Conservation (phyloP, 2,797 vertebrate species). For the Thunnus albacares region DNA sequence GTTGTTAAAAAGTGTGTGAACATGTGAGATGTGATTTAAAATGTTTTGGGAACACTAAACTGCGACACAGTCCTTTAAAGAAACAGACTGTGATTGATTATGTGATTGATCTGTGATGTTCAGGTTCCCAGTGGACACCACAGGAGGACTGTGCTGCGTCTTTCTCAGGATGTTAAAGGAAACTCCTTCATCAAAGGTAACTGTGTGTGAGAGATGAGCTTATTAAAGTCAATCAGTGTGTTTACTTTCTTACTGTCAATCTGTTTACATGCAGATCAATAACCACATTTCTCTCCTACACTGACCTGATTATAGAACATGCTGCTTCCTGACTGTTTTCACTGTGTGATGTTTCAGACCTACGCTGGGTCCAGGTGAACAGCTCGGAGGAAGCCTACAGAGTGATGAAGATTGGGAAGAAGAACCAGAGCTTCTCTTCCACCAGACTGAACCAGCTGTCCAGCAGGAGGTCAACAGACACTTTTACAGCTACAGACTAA, state of each 20-base stretch:
- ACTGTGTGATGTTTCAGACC: conserved; percentile 80
- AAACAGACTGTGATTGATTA: neutral
- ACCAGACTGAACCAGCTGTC: conserved; percentile 92
- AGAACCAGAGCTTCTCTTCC: conserved; percentile 92
- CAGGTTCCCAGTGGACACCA: conserved; percentile 82
- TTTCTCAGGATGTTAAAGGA: conserved; percentile 94
- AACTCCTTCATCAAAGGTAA: conserved; percentile 95
- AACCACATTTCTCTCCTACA: too few relatives aligned
- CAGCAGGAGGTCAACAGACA: conserved; percentile 90
- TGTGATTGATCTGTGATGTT: conserved; percentile 46
- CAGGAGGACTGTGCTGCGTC: conserved; percentile 88
- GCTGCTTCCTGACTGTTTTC: too few relatives aligned
- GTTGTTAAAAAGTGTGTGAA: too few relatives aligned
- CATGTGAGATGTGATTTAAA: too few relatives aligned
- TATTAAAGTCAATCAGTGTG: too few relatives aligned
- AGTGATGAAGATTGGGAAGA: conserved; percentile 93
- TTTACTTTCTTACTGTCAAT: too few relatives aligned
- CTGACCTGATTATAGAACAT: too few relatives aligned
- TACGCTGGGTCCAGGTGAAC: conserved; percentile 93
- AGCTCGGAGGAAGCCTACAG: conserved; percentile 91
- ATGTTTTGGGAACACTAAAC: neutral
- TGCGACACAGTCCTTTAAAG: too few relatives aligned
- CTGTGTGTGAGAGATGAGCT: neutral
- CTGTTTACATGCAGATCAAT: neutral
- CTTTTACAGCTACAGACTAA: too few relatives aligned